A percentile compares a stretch with the other conserved stretches of the same genome.
These are phyloP conservation scores for Eristalis tenax DNA, from an alignment of 2,888 invertebrate species.

Conservation along the genomic window DNA sequence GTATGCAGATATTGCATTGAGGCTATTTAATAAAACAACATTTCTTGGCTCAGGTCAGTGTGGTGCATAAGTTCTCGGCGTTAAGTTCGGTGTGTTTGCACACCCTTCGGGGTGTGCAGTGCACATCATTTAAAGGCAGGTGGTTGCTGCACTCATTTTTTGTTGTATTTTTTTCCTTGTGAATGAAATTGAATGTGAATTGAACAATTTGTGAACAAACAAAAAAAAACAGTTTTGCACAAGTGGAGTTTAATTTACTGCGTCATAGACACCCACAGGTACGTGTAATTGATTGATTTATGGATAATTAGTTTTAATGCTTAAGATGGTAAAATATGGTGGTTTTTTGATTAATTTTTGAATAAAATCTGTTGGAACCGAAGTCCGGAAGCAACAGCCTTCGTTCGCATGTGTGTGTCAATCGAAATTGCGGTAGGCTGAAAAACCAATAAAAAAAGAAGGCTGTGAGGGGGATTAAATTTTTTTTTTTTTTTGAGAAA, in stretches of 20 bases:
- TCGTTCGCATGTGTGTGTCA: not conserved
- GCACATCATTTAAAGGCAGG: not conserved
- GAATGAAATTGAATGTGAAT: not conserved
- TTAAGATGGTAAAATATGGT: too few species aligned
- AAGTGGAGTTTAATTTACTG: not conserved
- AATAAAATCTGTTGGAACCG: not conserved
- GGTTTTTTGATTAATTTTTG: not conserved
- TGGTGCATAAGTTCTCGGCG: not conserved
- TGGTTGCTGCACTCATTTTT: not conserved
- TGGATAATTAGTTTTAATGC: too few species aligned
- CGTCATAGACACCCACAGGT: not conserved
- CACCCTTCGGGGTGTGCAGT: conserved; percentile 15
- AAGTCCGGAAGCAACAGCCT: not conserved
- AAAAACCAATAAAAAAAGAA: not conserved
- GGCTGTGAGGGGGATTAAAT: not conserved
- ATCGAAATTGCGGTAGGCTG: not conserved
- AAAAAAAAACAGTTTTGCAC: not conserved
- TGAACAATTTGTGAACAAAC: not conserved
- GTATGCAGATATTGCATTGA: conserved; percentile 21
- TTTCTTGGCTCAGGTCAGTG: not conserved
- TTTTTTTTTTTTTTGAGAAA: too few species aligned
- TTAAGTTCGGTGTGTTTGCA: conserved; percentile 1
- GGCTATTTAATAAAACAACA: conserved; percentile 15
- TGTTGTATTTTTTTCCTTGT: not conserved
- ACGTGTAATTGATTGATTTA: not conserved